Evolutionary conservation across 2,797 vertebrate species (phyloP).

Genomic region (Acrocephalus scirpaceus): DNA sequence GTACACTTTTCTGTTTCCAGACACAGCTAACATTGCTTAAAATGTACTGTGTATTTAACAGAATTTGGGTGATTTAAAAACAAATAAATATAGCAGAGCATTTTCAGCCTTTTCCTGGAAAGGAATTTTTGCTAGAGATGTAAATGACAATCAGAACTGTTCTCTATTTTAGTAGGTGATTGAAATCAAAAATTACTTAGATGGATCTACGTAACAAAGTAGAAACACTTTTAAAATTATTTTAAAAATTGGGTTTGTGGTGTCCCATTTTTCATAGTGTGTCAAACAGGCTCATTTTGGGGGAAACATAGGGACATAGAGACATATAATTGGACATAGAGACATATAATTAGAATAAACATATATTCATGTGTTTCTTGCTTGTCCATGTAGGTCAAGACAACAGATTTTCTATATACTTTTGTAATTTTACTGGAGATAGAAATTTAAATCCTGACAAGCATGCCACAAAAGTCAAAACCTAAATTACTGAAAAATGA

Average conservation of each 20-base stretch:
- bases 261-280: neutral
- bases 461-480: neutral
- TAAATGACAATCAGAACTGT: neutral
- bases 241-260: neutral
- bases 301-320: neutral
- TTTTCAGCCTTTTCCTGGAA: neutral
- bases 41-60: neutral
- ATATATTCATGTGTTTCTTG: neutral
- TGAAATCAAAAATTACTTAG: neutral
- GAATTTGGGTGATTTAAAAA: neutral
- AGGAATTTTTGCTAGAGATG: neutral
- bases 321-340: neutral
- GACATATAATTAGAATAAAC: neutral
- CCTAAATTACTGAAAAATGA: neutral
- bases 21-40: neutral
- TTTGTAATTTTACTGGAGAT: neutral
- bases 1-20: neutral
- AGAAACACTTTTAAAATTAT: neutral
- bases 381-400: neutral
- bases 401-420: neutral
- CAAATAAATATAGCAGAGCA: neutral
- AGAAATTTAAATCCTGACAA: neutral
- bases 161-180: neutral
- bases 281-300: neutral
- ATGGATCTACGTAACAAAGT: neutral